Conservation (phyloP, 2,797 vertebrate genomes). For the Channallabes apus region DNA sequence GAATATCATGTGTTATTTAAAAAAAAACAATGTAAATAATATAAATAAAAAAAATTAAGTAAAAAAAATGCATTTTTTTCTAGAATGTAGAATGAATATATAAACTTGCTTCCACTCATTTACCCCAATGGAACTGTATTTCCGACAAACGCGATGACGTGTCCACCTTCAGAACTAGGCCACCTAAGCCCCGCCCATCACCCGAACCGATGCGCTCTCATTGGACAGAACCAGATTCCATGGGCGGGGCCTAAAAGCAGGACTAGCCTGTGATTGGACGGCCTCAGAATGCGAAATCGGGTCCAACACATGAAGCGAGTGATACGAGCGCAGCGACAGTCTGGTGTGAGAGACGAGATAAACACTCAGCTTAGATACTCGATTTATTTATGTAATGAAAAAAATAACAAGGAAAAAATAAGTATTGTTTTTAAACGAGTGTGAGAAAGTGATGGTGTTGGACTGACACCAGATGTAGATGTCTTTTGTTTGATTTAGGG, state of each 20-base stretch:
- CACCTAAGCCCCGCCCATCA: conserved; percentile 55
- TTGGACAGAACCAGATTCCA: conserved; percentile 51
- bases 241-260: conserved; percentile 42
- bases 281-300: conserved; percentile 50
- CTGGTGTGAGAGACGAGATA: conserved; percentile 28
- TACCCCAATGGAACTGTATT: not conserved
- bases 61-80: not conserved
- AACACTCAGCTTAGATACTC: not conserved
- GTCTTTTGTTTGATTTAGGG: not conserved
- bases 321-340: conserved; percentile 44
- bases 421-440: not conserved
- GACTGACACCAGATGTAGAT: conserved; percentile 14
- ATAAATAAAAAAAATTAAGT: not conserved
- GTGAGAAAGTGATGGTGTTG: conserved; percentile 5
- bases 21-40: too few relatives aligned
- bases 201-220: not conserved
- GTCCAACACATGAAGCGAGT: conserved; percentile 45
- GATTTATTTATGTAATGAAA: not conserved
- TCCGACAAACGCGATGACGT: conserved; percentile 19
- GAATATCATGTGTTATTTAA: not conserved
- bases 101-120: not conserved
- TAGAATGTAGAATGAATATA: too few relatives aligned
- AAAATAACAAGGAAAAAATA: not conserved
- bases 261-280: conserved; percentile 53
- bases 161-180: conserved; percentile 55